Percentiles rank a stretch among this genome's conserved stretches.
phyloP scores from a whole-genome alignment of 2,888 invertebrate species.

The Exocentrus adspersus region DNA sequence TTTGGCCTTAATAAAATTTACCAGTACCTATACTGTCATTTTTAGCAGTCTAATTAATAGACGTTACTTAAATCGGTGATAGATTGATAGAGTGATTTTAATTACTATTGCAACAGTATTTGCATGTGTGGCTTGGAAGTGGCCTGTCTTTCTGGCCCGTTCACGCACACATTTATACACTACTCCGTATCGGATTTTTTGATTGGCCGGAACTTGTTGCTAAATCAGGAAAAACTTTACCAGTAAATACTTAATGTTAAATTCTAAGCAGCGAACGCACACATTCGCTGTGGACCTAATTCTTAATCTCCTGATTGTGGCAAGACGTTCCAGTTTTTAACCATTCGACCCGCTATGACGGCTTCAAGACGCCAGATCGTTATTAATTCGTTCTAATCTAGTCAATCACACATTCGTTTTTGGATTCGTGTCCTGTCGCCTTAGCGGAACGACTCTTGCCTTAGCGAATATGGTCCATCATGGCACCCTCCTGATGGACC shows the following conservation, averaged over 20 bases:
- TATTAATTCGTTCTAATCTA: constrained; percentile 28
- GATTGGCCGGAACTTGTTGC: constrained; percentile 40
- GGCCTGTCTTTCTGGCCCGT: constrained; percentile 54
- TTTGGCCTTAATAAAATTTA: constrained; percentile 26
- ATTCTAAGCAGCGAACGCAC: constrained; percentile 41
- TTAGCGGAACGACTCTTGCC: constrained; percentile 39
- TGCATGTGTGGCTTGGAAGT: constrained; percentile 37
- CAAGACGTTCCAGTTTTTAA: constrained; percentile 32
- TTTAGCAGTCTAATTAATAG: constrained; percentile 8
- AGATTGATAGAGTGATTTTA: constrained; percentile 26
- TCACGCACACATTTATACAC: constrained; percentile 63
- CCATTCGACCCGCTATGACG: constrained; percentile 32
- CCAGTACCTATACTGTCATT: constrained; percentile 1
- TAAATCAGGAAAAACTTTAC: constrained; percentile 34
- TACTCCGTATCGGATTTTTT: constrained; percentile 64
- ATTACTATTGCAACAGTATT: constrained; percentile 30
- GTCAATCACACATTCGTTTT: constrained; percentile 30
- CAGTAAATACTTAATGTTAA: constrained; percentile 23
- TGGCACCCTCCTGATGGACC: constrained; percentile 52
- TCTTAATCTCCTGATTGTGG: constrained; percentile 30
- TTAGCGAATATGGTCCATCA: constrained; percentile 48
- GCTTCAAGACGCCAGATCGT: constrained; percentile 11
- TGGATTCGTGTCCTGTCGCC: constrained; percentile 25
- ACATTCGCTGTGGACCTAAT: constrained; percentile 38
- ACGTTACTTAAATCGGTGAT: constrained; percentile 17